Percentiles rank a stretch among this genome's conserved stretches.
phyloP scores from a whole-genome alignment of 2,888 invertebrate species.

The Xestobium rufovillosum region DNA sequence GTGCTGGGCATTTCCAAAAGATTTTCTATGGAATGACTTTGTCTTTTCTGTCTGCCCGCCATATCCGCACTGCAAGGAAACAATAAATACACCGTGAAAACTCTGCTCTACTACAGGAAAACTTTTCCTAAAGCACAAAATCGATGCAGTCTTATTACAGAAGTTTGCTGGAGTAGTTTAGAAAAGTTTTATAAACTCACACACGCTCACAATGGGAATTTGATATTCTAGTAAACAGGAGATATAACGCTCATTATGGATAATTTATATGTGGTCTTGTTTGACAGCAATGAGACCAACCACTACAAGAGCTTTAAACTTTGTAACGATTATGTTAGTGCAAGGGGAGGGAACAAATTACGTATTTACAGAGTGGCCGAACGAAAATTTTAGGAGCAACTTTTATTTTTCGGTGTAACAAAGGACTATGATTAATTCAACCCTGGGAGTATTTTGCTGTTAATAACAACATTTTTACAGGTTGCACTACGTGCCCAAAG shows the following conservation, averaged over 20 bases:
- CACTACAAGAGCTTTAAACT: conserved; percentile 2
- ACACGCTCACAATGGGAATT: conserved; percentile 39
- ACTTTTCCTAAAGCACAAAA: conserved; percentile 30
- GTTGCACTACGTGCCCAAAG: no score
- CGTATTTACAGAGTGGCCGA: no score
- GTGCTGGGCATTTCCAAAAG: conserved; percentile 46
- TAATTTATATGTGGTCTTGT: conserved; percentile 18
- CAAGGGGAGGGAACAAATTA: conserved; percentile 10
- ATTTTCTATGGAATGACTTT: conserved; percentile 49
- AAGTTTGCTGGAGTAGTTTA: conserved; percentile 36
- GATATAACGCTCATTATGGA: conserved; percentile 28
- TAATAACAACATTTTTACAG: no score
- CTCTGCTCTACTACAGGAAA: conserved; percentile 24
- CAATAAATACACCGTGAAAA: conserved; percentile 30
- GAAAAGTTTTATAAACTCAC: conserved; percentile 40
- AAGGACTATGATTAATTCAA: no score
- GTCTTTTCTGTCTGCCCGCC: conserved; percentile 45
- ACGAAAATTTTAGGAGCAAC: no score
- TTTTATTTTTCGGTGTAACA: no score
- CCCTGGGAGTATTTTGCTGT: no score
- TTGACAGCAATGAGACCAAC: conserved; percentile 14
- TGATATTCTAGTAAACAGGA: conserved; percentile 39
- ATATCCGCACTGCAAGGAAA: conserved; percentile 36
- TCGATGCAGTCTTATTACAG: conserved; percentile 41
- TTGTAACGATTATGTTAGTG: conserved; percentile 2